Conservation (phyloP, 2,113 vertebrate species). For the Tinamus guttatus region DNA sequence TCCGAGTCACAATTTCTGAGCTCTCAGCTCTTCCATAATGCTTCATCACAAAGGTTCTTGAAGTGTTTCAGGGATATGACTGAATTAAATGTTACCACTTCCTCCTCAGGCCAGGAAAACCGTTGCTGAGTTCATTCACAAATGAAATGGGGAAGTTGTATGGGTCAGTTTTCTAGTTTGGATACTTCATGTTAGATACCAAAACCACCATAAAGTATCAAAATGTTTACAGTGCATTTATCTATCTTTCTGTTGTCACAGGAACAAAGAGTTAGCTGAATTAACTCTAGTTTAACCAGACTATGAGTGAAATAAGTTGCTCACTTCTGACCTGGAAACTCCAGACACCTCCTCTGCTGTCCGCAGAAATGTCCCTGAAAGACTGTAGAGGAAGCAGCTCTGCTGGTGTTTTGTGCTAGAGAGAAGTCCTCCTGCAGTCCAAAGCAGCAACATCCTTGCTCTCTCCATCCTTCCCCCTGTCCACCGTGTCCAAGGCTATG, state of each 20-base stretch:
- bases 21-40: constrained; percentile 24
- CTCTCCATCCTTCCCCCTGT: neutral
- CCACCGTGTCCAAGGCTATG: neutral
- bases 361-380: neutral
- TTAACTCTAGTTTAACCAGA: neutral
- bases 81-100: constrained; percentile 59
- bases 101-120: constrained; percentile 40
- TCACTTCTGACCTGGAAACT: neutral
- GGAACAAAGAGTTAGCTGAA: neutral
- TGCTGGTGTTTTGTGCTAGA: neutral
- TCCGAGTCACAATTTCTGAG: constrained; percentile 56
- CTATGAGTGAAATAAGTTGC: neutral
- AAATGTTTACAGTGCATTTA: neutral
- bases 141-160: constrained; percentile 39
- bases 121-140: constrained; percentile 40
- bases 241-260: neutral
- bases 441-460: neutral
- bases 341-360: neutral
- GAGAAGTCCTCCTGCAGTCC: neutral
- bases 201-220: neutral
- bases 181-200: neutral
- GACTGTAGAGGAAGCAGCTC: neutral
- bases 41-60: constrained; percentile 1
- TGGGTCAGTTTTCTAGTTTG: constrained; percentile 47
- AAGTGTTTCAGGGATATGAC: constrained; percentile 31